These are phyloP conservation scores for Odontamblyopus lacepedii DNA, from an alignment of 2,797 vertebrate species.

Conservation along the genomic window DNA sequence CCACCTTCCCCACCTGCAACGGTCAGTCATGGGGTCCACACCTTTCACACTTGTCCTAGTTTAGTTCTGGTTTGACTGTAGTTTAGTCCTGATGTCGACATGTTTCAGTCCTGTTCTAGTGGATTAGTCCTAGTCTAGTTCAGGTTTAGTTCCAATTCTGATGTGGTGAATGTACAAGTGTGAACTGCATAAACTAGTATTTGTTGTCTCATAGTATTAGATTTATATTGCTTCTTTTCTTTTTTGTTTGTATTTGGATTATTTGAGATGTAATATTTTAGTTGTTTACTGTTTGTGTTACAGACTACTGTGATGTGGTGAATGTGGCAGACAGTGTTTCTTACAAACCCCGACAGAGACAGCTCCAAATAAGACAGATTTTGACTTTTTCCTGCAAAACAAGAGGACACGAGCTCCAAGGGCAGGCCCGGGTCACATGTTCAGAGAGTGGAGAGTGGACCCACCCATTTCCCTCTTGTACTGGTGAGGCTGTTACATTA, in stretches of 20 bases:
- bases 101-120: no score
- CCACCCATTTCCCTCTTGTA: constrained; percentile 50
- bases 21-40: neutral
- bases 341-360: neutral
- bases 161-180: no score
- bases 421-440: constrained; percentile 40
- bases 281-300: neutral
- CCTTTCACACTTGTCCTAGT: neutral
- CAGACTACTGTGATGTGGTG: neutral
- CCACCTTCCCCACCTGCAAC: neutral
- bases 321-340: neutral
- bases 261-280: no score
- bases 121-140: no score
- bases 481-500: constrained; percentile 33
- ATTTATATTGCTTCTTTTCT: no score
- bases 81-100: no score
- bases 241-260: no score
- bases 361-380: neutral
- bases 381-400: neutral
- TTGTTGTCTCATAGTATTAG: no score
- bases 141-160: no score
- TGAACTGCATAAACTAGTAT: no score
- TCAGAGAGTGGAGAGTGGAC: constrained; percentile 56
- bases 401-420: neutral
- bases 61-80: no score